Base-by-base conservation (phyloP, 2,797 vertebrate species). In the Bovichtus diacanthus region DNA sequence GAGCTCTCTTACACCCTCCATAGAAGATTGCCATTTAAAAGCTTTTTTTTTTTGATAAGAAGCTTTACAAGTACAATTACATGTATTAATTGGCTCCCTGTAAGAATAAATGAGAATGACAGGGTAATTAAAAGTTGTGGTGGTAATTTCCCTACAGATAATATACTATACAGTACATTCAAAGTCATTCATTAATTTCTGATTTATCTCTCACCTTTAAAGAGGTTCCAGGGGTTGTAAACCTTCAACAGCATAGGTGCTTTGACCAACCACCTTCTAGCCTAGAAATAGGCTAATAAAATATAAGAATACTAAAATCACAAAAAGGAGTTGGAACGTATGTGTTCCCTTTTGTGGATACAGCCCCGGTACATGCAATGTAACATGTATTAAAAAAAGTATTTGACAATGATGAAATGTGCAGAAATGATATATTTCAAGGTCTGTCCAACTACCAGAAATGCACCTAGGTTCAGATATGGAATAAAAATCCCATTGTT, bases 31-130 rank as follows among this genome's bases (percentile, higher is more conserved):
- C 19, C 11, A 31, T 78, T 83, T 76, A 60, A 82, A 83, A 64
- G 68, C 67, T 27, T 60, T n/a, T n/a, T n/a, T n/a, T n/a, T 82
- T 90, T 87, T 92, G 89, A 93, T 90, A 79, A 84, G 83, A 85
- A 70, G 63, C 79, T 89, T 92, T 89, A 90, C 77, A 88, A 89
- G 86, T 76, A 83, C 87, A 87, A 91, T 93, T 91, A 92, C 86
- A 88, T 87, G 72, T 89, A 90, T 92, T 93, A 93, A 94, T 90
- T 90, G 86, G 54, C 81, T 93, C 76, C 61, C 80, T 82, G 72
- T 72, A 74, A 60, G 82, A 87, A 88, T 89, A 80, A 91, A 93
- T 86, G 86, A 90, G 60, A 85, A 84, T 78, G 84, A 90, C 80
- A 82, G 73, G 65, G 49, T 88, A 71, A 92, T 91, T 93, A 87